phyloP scores from a whole-genome alignment of 2,113 vertebrate genomes.

The Centrocercus urophasianus region DNA sequence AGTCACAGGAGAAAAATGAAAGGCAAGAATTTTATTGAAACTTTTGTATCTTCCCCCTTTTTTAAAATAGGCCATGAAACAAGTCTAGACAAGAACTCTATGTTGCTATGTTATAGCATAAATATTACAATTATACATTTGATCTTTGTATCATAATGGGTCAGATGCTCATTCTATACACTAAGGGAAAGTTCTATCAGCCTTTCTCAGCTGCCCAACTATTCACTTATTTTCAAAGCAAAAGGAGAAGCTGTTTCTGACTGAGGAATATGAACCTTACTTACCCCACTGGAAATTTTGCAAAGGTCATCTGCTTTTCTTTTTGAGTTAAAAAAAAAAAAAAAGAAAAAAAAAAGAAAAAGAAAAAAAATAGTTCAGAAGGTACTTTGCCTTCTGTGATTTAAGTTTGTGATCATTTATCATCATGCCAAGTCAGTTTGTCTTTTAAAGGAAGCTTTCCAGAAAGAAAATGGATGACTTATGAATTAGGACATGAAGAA shows the following conservation, averaged over 20 bases:
- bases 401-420: conserved; percentile 25
- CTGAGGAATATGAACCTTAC: neutral
- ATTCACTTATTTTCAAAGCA: neutral
- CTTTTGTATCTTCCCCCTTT: neutral
- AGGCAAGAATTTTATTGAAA: neutral
- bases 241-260: neutral
- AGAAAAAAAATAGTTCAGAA: neutral
- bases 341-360: neutral
- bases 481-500: conserved; percentile 23
- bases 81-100: neutral
- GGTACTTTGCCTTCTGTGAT: conserved; percentile 50
- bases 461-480: neutral
- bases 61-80: neutral
- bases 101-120: neutral
- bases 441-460: neutral
- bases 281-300: conserved; percentile 20
- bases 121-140: neutral
- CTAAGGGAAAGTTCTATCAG: neutral
- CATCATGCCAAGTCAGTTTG: neutral
- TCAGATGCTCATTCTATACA: neutral
- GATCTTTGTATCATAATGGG: neutral
- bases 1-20: neutral
- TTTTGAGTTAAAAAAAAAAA: neutral
- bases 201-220: neutral
- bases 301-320: conserved; percentile 31